Evolutionary conservation across 2,113 vertebrate species (phyloP), one percentile per base, ranked within the genome.

Genomic region (Marmota monax): DNA sequence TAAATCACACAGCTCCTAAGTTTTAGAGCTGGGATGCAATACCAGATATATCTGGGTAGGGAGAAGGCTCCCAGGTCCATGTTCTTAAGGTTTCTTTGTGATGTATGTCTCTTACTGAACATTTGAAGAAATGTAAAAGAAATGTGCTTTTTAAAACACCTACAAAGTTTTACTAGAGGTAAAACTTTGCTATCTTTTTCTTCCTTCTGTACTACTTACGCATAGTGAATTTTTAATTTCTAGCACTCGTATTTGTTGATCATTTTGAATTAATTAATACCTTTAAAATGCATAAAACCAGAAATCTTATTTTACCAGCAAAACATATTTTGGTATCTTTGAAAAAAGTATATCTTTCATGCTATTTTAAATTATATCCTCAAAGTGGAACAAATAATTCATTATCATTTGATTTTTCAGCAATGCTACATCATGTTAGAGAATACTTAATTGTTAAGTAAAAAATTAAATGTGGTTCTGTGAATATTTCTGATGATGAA

Each of bases 281-380:
- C 23, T 25, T 95, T 86, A 2, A 72, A 70, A 80, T 69, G 29
- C 70, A 51, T 29, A 89, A 74, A 95, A 92, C 80, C 51, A 84
- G 4, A 82, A 84, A 58, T 56, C 39, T 92, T 53, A 78, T 78
- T 88, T 92, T 48, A 74, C 61, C 3, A 79, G 25, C 12, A 94
- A 39, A 89, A 48, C 0, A 69, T 77, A 42, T 32, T 89, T 88
- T 92, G 39, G 51, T 87, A 63, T 1, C 16, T 74, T 74, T 69
- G 29, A 80, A 42, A 65, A 80, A 12, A 51, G 0, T 72, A 45
- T 29, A 27, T 65, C 67, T 32, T 61, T 48, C 1, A 8, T 45
- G 23, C 39, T 82, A 77, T 90, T 93, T 96, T 80, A 92, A 89
- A 78, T 72, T 51, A 58, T 93, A 25, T 76, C 67, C 37, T 90